phyloP scores from a whole-genome alignment of 2,888 invertebrate genomes.

The Drosophila emarginata region DNA sequence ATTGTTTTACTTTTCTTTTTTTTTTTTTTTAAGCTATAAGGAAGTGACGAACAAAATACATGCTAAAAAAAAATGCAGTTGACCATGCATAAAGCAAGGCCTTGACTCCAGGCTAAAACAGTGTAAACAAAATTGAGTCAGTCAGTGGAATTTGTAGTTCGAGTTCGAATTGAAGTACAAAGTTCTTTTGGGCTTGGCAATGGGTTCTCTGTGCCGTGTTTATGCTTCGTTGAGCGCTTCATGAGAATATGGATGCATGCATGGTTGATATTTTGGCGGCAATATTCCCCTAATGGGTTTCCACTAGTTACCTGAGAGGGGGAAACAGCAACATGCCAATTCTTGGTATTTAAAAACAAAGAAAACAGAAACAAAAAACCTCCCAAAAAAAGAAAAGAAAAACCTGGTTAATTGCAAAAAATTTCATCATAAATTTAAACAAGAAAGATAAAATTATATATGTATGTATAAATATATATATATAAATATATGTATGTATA shows the following conservation, averaged over 20 bases:
- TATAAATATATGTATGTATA: no score
- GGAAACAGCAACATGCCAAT: background rate
- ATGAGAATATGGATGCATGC: constrained; percentile 45
- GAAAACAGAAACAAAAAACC: background rate
- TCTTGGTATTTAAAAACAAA: background rate
- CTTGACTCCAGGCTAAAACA: background rate
- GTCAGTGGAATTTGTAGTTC: background rate
- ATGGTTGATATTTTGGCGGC: constrained; percentile 23
- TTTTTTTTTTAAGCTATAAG: constrained; percentile 10
- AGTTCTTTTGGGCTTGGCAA: constrained; percentile 25
- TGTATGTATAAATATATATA: no score
- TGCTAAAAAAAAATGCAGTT: constrained; percentile 14
- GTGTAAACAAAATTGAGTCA: constrained; percentile 8
- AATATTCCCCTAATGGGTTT: background rate
- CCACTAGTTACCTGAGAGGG: background rate
- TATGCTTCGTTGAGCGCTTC: constrained; percentile 61
- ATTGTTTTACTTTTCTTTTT: background rate
- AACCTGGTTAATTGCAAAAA: no score
- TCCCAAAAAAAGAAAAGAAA: no score
- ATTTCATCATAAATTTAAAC: no score
- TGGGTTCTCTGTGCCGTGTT: constrained; percentile 42
- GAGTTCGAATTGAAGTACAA: background rate
- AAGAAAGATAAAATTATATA: no score
- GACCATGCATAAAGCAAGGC: constrained; percentile 16
- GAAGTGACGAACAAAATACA: constrained; percentile 11